phyloP scores from a whole-genome alignment of 2,888 invertebrate genomes.

The Pediacus dermestoides region DNA sequence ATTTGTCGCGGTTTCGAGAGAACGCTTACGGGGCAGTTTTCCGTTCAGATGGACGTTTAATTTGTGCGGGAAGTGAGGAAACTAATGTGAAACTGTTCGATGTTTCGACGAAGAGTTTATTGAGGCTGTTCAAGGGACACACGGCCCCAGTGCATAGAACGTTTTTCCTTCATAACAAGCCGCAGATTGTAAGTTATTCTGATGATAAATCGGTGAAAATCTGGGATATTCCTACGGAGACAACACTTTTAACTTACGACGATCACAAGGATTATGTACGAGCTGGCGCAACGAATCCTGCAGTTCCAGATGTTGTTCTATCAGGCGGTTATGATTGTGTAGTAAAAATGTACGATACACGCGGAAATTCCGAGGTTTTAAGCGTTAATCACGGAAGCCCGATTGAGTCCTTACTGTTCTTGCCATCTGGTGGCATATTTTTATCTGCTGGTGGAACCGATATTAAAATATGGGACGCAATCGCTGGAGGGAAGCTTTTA shows the following conservation, averaged over 20 bases:
- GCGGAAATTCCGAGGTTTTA: constrained; percentile 66
- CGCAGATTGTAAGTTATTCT: constrained; percentile 80
- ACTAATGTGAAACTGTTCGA: constrained; percentile 84
- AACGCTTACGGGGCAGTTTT: constrained; percentile 83
- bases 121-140: constrained; percentile 81
- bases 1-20: constrained; percentile 77
- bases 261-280: constrained; percentile 80
- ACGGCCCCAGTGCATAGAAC: constrained; percentile 76
- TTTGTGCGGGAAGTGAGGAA: constrained; percentile 90
- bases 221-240: constrained; percentile 91
- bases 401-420: constrained; percentile 82
- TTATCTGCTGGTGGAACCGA: constrained; percentile 82
- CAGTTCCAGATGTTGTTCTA: constrained; percentile 70
- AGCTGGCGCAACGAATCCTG: constrained; percentile 76
- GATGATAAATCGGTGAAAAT: constrained; percentile 83
- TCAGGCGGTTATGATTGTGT: constrained; percentile 89
- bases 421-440: constrained; percentile 87
- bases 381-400: constrained; percentile 84
- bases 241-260: constrained; percentile 60
- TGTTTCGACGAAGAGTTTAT: constrained; percentile 72
- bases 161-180: constrained; percentile 74
- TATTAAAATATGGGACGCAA: constrained; percentile 90
- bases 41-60: constrained; percentile 74
- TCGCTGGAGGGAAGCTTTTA: constrained; percentile 81
- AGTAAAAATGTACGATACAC: constrained; percentile 82